phyloP scores from a whole-genome alignment of 1,140 invertebrate genomes.

The Caerostris darwini region DNA sequence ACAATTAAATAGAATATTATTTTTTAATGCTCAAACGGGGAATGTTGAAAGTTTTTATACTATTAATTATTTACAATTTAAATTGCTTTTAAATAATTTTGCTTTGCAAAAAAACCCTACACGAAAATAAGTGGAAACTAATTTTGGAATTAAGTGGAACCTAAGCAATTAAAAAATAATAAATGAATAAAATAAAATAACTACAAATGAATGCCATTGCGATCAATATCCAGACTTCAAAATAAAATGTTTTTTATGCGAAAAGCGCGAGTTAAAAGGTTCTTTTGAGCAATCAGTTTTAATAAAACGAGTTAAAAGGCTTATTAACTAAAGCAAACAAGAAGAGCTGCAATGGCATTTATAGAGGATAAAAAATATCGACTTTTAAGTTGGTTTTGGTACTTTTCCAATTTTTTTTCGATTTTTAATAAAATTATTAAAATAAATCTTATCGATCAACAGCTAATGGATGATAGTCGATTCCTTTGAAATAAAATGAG shows the following conservation, averaged over 20 bases:
- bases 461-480: background rate
- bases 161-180: too few relatives aligned
- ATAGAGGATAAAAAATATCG: background rate
- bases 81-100: too few relatives aligned
- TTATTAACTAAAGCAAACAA: background rate
- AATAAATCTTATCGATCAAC: constrained; percentile 21
- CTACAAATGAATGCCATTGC: background rate
- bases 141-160: too few relatives aligned
- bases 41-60: too few relatives aligned
- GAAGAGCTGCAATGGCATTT: background rate
- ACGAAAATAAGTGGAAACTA: too few relatives aligned
- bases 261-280: background rate
- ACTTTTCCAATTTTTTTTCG: background rate
- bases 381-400: background rate
- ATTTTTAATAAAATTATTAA: constrained; percentile 16
- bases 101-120: too few relatives aligned
- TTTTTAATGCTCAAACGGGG: too few relatives aligned
- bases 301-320: background rate
- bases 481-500: too few relatives aligned
- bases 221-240: background rate
- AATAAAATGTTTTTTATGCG: background rate
- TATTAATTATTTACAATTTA: too few relatives aligned
- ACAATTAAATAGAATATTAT: too few relatives aligned
- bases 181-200: too few relatives aligned
- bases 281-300: constrained; percentile 1